Conservation (phyloP, 1,140 invertebrate species). For the Drosophila jambulina region DNA sequence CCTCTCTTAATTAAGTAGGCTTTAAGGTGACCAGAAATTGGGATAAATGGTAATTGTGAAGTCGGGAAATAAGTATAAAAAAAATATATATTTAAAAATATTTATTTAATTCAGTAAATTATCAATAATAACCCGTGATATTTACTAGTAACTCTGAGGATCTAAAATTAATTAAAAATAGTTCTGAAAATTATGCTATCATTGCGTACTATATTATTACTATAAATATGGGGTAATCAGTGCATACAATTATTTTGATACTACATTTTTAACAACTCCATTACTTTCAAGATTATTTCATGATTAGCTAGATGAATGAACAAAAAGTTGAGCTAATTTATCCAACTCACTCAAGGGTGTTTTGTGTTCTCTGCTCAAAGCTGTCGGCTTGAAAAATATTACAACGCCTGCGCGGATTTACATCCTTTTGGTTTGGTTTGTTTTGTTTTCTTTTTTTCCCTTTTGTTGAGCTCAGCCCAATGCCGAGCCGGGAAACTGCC, state of each 20-base stretch:
- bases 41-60: not conserved
- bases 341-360: slow-evolving; percentile 23
- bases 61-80: not conserved
- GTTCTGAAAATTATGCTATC: slow-evolving; percentile 18
- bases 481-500: slow-evolving; percentile 10
- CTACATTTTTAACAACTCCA: too few species aligned
- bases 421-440: slow-evolving; percentile 31
- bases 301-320: not conserved
- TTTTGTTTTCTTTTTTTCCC: not conserved
- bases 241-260: too few species aligned
- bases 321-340: not conserved
- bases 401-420: slow-evolving; percentile 80
- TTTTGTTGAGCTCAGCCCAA: slow-evolving; percentile 12
- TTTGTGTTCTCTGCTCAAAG: slow-evolving; percentile 13
- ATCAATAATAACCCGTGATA: not conserved
- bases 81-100: not conserved
- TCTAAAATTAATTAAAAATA: too few species aligned
- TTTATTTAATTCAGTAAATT: not conserved
- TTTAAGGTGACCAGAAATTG: not conserved
- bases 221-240: too few species aligned
- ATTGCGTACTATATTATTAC: not conserved
- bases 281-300: too few species aligned
- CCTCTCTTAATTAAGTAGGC: slow-evolving; percentile 2
- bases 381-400: slow-evolving; percentile 41
- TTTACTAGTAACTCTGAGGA: not conserved